Evolutionary conservation across 2,113 vertebrate species (phyloP).

Genomic region (Thunnus thynnus): DNA sequence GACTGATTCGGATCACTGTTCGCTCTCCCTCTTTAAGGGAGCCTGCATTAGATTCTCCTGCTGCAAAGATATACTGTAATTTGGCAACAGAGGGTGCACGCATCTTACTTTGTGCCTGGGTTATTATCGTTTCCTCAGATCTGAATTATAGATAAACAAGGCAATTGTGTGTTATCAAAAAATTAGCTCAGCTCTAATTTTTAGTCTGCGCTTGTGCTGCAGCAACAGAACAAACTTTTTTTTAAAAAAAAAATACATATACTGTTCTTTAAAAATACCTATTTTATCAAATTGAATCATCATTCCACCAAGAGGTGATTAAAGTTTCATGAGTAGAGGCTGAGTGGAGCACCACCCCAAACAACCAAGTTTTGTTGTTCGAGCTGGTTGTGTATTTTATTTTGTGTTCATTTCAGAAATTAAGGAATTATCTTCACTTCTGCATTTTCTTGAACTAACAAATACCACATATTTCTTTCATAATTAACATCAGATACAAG

Average conservation of each 20-base stretch:
- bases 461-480: background rate
- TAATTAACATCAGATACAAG: no score
- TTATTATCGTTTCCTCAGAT: background rate
- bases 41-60: slow-evolving; percentile 42
- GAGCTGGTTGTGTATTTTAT: background rate
- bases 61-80: slow-evolving; percentile 46
- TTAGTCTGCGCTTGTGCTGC: slow-evolving; percentile 1
- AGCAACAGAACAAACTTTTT: background rate
- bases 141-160: slow-evolving; percentile 31
- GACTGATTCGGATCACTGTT: slow-evolving; percentile 70
- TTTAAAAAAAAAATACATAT: slow-evolving; percentile 35
- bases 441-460: background rate
- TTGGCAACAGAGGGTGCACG: slow-evolving; percentile 10
- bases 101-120: background rate
- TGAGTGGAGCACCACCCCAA: slow-evolving; percentile 42
- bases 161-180: slow-evolving; percentile 2
- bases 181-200: background rate
- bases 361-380: slow-evolving; percentile 28
- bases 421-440: background rate
- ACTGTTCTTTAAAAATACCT: slow-evolving; percentile 28
- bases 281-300: slow-evolving; percentile 47
- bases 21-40: slow-evolving; percentile 49
- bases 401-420: background rate
- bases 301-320: slow-evolving; percentile 28
- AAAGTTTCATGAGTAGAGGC: slow-evolving; percentile 60